Evolutionary conservation across 2,888 invertebrate species (phyloP).

Genomic region (Agrotis segetum): DNA sequence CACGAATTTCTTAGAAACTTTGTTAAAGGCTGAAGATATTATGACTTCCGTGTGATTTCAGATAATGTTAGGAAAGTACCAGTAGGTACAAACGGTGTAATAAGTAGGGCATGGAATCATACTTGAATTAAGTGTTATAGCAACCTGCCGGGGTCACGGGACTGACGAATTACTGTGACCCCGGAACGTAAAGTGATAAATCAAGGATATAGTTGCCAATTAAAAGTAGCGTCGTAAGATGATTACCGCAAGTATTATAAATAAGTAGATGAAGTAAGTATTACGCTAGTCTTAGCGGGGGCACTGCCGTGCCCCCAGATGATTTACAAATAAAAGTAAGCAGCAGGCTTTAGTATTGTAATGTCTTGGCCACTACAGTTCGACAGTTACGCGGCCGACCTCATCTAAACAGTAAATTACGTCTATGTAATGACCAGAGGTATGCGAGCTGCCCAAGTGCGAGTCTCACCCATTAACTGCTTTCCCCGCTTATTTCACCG

Average conservation of each 20-base stretch:
- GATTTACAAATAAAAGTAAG: no score
- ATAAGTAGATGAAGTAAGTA: no score
- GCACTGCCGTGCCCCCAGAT: no score
- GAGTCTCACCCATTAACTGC: constrained; percentile 75
- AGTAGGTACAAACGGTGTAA: neutral
- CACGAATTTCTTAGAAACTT: constrained; percentile 39
- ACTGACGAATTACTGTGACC: no score
- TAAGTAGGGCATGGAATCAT: neutral
- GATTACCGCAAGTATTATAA: no score
- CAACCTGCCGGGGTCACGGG: no score
- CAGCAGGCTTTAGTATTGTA: neutral
- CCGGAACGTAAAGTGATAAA: no score
- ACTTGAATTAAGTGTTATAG: neutral
- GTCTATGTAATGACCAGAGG: constrained; percentile 27
- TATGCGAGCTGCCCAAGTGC: constrained; percentile 58
- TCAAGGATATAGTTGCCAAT: no score
- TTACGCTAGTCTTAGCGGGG: no score
- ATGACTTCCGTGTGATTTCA: constrained; percentile 33
- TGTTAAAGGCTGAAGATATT: constrained; percentile 24
- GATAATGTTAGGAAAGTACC: neutral
- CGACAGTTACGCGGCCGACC: constrained; percentile 41
- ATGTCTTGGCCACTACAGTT: constrained; percentile 29
- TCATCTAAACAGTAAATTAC: constrained; percentile 56
- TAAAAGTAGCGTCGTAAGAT: no score
- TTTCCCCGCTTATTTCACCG: constrained; percentile 69